phyloP scores from a whole-genome alignment of 2,797 vertebrate genomes.

The Gambelia wislizenii region DNA sequence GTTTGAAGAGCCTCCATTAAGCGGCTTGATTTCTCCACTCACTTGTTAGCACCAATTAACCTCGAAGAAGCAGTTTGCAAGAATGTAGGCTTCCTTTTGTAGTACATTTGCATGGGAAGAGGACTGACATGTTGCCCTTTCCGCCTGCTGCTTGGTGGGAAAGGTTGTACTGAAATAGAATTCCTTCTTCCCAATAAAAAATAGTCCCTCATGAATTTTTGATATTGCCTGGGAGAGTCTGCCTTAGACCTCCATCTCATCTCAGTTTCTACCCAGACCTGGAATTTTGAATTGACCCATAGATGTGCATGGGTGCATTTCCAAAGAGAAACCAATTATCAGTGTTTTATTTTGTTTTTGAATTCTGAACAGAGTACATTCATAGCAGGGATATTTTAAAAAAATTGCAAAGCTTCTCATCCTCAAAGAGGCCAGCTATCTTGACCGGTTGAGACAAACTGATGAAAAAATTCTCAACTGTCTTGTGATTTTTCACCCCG shows the following conservation, averaged over 20 bases:
- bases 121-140: not conserved
- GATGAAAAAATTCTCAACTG: too few species aligned
- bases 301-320: not conserved
- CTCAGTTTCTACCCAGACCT: not conserved
- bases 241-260: not conserved
- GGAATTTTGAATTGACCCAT: not conserved
- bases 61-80: not conserved
- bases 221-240: too few species aligned
- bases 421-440: too few species aligned
- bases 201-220: not conserved
- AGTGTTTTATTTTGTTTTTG: not conserved
- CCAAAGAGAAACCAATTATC: not conserved
- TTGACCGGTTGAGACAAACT: too few species aligned
- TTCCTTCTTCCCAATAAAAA: not conserved
- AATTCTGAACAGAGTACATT: not conserved
- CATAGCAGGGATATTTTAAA: not conserved
- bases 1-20: slow-evolving; percentile 50
- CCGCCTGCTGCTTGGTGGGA: not conserved
- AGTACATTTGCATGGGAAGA: not conserved
- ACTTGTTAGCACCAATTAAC: slow-evolving; percentile 16
- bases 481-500: too few species aligned
- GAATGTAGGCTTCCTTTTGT: not conserved
- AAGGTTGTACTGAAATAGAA: not conserved
- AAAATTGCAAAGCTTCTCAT: too few species aligned
- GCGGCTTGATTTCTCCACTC: slow-evolving; percentile 28